These are phyloP conservation scores for Mormyrus lacerda DNA, from an alignment of 2,113 vertebrate species.

Conservation along the genomic window DNA sequence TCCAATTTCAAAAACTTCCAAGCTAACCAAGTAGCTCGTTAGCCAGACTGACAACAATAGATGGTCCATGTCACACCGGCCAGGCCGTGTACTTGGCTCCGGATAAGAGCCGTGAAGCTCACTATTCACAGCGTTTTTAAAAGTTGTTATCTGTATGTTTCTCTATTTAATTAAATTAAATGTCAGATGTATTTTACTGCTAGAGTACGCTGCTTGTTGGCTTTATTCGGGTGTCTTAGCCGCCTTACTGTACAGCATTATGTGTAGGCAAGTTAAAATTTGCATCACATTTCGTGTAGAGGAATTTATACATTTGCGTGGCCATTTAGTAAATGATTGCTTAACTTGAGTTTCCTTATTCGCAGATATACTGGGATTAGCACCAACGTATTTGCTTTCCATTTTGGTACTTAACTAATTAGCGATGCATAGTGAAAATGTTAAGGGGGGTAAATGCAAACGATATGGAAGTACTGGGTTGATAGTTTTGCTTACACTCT, in stretches of 20 bases:
- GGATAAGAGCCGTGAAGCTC: neutral
- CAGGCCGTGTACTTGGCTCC: conserved; percentile 12
- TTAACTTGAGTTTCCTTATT: neutral
- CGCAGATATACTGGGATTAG: neutral
- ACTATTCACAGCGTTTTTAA: neutral
- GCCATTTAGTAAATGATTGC: neutral
- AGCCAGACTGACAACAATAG: conserved; percentile 19
- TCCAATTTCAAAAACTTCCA: neutral
- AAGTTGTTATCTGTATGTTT: neutral
- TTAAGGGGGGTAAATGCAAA: neutral
- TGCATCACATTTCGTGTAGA: neutral
- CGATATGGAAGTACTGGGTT: neutral
- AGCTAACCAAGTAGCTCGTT: neutral
- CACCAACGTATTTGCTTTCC: neutral
- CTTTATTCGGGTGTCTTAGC: neutral
- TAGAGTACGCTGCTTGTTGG: neutral
- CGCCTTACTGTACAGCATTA: neutral
- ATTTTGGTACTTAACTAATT: neutral
- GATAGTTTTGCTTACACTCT: neutral
- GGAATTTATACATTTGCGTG: neutral
- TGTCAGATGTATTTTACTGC: neutral
- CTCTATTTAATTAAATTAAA: neutral
- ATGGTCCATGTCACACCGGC: neutral
- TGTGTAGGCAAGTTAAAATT: neutral
- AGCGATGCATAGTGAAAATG: neutral